These are phyloP conservation scores for Sisyra terminalis DNA, from an alignment of 2,888 invertebrate species.

Conservation along the genomic window DNA sequence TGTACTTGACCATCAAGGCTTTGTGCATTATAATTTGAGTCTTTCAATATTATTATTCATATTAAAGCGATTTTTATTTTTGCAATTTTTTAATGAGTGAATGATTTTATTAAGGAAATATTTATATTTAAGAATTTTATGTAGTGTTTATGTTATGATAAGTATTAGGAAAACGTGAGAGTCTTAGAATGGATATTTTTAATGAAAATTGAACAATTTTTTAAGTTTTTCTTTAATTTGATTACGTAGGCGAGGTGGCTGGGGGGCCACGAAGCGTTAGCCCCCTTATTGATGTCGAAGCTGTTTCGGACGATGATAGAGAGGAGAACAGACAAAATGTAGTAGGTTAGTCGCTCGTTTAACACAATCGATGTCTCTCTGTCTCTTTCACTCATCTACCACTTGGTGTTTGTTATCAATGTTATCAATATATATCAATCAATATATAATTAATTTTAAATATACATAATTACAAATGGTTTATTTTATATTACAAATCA, in stretches of 20 bases:
- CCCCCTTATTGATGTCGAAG: conserved; percentile 51
- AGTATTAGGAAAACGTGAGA: neutral
- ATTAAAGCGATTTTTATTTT: neutral
- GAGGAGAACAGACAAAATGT: conserved; percentile 26
- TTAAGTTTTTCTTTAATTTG: conserved; percentile 13
- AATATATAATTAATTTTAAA: too few species aligned
- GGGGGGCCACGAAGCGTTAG: conserved; percentile 39
- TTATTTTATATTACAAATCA: too few species aligned
- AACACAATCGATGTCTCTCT: conserved; percentile 21
- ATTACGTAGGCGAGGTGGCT: conserved; percentile 43
- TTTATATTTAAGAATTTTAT: conserved; percentile 7
- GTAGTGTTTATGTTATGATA: neutral
- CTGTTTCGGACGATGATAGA: conserved; percentile 38
- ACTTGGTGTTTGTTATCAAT: conserved; percentile 7
- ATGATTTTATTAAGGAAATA: neutral
- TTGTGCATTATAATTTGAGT: neutral
- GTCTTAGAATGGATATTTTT: neutral
- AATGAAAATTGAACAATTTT: conserved; percentile 7
- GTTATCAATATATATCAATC: neutral
- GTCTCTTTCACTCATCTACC: conserved; percentile 4
- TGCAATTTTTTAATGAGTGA: neutral
- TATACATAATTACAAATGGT: too few species aligned
- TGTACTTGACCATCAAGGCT: neutral
- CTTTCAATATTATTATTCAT: too few species aligned
- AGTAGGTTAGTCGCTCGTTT: conserved; percentile 40